Conservation (phyloP, 2,888 invertebrate genomes). For the Andrena flavipes region DNA sequence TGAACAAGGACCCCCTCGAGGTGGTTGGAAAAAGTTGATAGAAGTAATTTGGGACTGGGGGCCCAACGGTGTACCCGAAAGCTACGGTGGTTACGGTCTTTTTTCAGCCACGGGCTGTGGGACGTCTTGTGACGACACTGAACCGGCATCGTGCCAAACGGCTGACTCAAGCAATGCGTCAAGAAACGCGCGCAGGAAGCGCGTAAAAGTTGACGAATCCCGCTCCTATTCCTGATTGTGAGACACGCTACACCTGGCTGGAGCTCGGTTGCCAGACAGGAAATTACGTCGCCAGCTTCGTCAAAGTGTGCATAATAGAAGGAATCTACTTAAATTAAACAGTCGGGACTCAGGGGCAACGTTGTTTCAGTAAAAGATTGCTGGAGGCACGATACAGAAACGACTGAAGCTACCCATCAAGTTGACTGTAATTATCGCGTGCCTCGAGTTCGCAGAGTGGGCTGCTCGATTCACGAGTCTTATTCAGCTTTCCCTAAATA, state of each 20-base stretch:
- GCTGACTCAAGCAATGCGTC: slow-evolving; percentile 60
- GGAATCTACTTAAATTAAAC: neutral
- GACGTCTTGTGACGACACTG: slow-evolving; percentile 62
- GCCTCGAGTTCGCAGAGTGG: slow-evolving; percentile 32
- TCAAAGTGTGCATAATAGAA: neutral
- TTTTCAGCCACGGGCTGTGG: slow-evolving; percentile 30
- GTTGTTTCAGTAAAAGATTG: neutral
- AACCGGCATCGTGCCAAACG: slow-evolving; percentile 64
- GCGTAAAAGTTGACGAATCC: slow-evolving; percentile 52
- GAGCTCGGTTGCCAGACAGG: neutral
- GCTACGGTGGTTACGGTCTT: slow-evolving; percentile 36
- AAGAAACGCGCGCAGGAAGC: slow-evolving; percentile 55
- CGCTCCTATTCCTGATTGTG: slow-evolving; percentile 50
- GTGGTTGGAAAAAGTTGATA: neutral
- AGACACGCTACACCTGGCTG: slow-evolving; percentile 39
- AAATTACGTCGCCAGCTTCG: neutral
- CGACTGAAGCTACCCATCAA: neutral
- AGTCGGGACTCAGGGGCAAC: neutral
- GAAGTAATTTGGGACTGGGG: slow-evolving; percentile 3
- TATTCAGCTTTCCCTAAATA: slow-evolving; percentile 59
- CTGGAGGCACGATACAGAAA: neutral
- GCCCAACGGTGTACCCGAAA: neutral
- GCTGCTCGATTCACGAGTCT: slow-evolving; percentile 43
- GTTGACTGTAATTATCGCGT: slow-evolving; percentile 52
- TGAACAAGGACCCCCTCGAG: neutral